Conservation (phyloP, 1,140 invertebrate species). For the Lordiphosa stackelbergi region DNA sequence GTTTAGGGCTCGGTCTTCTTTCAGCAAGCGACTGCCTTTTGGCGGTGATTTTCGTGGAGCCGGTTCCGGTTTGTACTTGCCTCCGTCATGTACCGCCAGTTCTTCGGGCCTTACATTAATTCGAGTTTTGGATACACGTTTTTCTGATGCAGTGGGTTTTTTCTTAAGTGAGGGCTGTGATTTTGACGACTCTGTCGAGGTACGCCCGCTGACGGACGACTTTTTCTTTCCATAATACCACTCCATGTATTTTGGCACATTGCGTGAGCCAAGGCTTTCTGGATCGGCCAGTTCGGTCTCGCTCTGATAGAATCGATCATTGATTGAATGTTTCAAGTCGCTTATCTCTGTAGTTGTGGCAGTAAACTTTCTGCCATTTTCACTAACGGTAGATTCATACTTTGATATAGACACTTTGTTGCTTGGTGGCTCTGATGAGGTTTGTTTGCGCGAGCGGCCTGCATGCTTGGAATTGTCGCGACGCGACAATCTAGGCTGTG, state of each 20-base stretch:
- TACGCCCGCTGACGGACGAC: slow-evolving; percentile 46
- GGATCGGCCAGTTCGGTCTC: slow-evolving; percentile 55
- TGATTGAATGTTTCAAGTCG: slow-evolving; percentile 36
- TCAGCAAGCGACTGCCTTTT: slow-evolving; percentile 62
- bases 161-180: slow-evolving; percentile 47
- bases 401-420: slow-evolving; percentile 55
- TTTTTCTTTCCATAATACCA: slow-evolving; percentile 80
- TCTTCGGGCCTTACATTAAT: slow-evolving; percentile 64
- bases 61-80: slow-evolving; percentile 74
- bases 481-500: slow-evolving; percentile 48
- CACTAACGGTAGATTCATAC: slow-evolving; percentile 29
- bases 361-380: slow-evolving; percentile 48
- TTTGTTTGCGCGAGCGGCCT: slow-evolving; percentile 57
- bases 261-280: slow-evolving; percentile 70
- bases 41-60: slow-evolving; percentile 68
- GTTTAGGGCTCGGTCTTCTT: slow-evolving; percentile 68
- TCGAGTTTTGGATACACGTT: slow-evolving; percentile 77
- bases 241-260: slow-evolving; percentile 82
- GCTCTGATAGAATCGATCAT: slow-evolving; percentile 55
- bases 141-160: slow-evolving; percentile 60
- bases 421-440: slow-evolving; percentile 64
- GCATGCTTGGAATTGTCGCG: slow-evolving; percentile 48
- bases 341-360: slow-evolving; percentile 58
- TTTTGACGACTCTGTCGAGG: slow-evolving; percentile 64
- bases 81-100: slow-evolving; percentile 59